Evolutionary conservation across 2,113 vertebrate genomes (phyloP).

Genomic region (Prolemur simus): DNA sequence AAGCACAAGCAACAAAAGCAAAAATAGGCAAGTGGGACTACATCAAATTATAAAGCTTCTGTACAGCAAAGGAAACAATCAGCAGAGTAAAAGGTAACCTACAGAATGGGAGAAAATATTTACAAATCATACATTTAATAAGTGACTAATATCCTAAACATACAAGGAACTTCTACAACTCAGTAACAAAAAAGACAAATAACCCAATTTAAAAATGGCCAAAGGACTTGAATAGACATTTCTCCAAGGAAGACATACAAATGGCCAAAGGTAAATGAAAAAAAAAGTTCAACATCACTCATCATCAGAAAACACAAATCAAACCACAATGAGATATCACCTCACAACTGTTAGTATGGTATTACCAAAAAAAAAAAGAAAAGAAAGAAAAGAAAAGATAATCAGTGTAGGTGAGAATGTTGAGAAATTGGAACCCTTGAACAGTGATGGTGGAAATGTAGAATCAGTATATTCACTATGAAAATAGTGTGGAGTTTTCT

Average conservation of each 20-base stretch:
- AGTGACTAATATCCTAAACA: neutral
- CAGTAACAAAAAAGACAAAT: neutral
- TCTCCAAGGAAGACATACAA: no score
- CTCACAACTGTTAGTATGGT: neutral
- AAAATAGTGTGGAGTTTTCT: neutral
- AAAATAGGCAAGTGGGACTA: no score
- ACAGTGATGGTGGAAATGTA: neutral
- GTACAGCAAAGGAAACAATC: no score
- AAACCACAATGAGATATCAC: neutral
- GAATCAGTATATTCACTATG: neutral
- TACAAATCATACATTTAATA: neutral
- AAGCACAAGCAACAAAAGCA: no score
- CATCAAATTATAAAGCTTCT: no score
- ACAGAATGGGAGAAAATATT: neutral
- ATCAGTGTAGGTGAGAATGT: neutral
- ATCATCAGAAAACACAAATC: neutral
- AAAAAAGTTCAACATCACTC: no score
- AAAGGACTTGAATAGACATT: no score
- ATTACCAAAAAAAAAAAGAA: neutral
- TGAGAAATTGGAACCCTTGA: neutral
- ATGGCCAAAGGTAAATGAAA: no score
- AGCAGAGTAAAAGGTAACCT: no score
- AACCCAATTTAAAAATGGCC: no score
- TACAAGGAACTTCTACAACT: neutral
- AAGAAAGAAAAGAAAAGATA: neutral